Base-by-base conservation (phyloP, 2,888 invertebrate species). In the Xylocampa areola region DNA sequence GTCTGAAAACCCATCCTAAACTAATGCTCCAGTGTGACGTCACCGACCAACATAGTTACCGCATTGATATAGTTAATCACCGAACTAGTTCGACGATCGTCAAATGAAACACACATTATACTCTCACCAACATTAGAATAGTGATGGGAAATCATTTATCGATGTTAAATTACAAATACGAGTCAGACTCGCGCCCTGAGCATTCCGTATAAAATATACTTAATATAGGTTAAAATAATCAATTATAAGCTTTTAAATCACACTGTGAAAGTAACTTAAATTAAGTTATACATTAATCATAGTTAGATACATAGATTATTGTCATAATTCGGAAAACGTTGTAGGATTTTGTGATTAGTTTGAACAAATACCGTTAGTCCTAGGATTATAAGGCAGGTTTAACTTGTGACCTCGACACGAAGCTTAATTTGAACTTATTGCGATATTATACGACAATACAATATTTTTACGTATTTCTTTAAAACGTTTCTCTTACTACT, bases 101-200 rank as follows among this genome's bases (percentile, higher is more conserved):
- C 61, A 69, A 61, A 69, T 69, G 29, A 61, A 69, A 65, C 49
- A 36, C 13, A 47, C 54, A 30, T 73, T 61, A 68, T 61, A 53
- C 50, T 62, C 45, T 60, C 29, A 35, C 48, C 54, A 45, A 54
- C 45, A 47, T 51, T 58, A 25, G 21, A 5, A 0, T 55, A 52
- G 67, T 43, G 58, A 48, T 62, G 60, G 11, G 25, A 30, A 3
- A 4, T 19, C 5, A 14, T 19, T 1, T 59, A 44, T 63, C 58
- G 67, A 59, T 43, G 10, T 30, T 4, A 8, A 7, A 1, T 19
- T 23, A 7, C 1, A 2, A 5, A 23, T 23, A 4, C 23, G 7
- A 23, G n/a, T 23, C 23, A 23, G 7, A 23, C 23, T n/a, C n/a
- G n/a, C n/a, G n/a, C n/a, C n/a, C n/a, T n/a, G n/a, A n/a, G n/a